phyloP scores from a whole-genome alignment of 2,797 vertebrate species.

The Nothura maculosa region DNA sequence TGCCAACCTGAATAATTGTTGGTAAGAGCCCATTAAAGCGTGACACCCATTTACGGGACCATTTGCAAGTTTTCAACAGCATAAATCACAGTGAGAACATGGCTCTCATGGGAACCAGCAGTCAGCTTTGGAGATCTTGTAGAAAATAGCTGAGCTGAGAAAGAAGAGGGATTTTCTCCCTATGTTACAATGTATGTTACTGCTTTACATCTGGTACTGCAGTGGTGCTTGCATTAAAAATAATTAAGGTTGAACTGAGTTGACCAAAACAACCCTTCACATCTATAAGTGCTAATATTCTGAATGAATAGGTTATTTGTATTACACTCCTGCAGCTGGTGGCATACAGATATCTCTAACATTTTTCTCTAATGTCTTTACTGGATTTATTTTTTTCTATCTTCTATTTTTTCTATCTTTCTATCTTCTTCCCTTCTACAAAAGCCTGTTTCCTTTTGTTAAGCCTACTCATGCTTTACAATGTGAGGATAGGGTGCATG shows the following conservation, averaged over 20 bases:
- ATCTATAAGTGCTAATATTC: background rate
- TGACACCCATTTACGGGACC: background rate
- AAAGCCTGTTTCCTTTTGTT: background rate
- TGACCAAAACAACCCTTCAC: background rate
- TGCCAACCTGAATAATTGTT: background rate
- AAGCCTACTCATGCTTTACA: background rate
- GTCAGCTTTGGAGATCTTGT: background rate
- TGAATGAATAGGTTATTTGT: background rate
- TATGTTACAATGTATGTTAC: background rate
- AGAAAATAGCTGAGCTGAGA: slow-evolving; percentile 14
- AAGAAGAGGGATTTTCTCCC: background rate
- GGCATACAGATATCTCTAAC: background rate
- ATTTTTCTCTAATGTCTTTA: background rate
- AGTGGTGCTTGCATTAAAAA: background rate
- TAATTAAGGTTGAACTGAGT: background rate
- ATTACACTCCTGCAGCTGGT: background rate
- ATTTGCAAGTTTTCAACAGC: background rate
- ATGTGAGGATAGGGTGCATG: background rate
- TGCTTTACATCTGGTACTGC: background rate
- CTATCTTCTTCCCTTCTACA: background rate
- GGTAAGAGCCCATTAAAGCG: background rate
- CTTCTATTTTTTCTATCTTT: too few species aligned
- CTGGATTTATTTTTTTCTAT: background rate
- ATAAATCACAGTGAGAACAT: slow-evolving; percentile 1
- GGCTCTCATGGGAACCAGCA: background rate